phyloP scores from a whole-genome alignment of 1,140 invertebrate genomes.

The Scaptomyza graminum region DNA sequence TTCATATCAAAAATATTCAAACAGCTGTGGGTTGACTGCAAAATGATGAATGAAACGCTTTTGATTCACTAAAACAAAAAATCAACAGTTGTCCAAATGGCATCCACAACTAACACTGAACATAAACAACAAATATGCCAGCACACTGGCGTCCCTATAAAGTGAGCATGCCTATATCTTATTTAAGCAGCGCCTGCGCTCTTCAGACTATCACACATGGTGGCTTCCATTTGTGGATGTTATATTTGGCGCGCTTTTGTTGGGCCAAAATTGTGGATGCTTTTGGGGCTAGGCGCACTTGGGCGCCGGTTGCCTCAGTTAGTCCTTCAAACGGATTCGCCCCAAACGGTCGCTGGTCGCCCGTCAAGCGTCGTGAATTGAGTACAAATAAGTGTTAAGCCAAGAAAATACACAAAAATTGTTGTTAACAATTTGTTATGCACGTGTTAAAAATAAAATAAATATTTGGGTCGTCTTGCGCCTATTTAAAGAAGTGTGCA shows the following conservation, averaged over 20 bases:
- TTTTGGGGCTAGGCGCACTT: constrained; percentile 18
- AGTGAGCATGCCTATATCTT: not conserved
- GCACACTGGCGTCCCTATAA: not conserved
- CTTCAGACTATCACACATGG: constrained; percentile 26
- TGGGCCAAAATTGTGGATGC: constrained; percentile 23
- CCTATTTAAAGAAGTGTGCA: constrained; percentile 14
- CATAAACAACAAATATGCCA: too few species aligned
- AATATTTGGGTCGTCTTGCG: constrained; percentile 25
- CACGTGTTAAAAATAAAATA: constrained; percentile 13
- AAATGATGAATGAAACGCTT: constrained; percentile 49
- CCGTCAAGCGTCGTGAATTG: not conserved
- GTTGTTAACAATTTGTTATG: not conserved
- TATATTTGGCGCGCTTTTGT: constrained; percentile 44
- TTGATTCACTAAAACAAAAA: constrained; percentile 19
- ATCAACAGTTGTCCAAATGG: constrained; percentile 44
- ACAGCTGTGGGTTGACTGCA: too few species aligned
- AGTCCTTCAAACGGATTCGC: constrained; percentile 57
- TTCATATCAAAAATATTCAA: too few species aligned
- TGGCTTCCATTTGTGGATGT: constrained; percentile 45
- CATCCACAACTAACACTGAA: not conserved
- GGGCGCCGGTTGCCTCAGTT: constrained; percentile 36
- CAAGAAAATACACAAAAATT: not conserved
- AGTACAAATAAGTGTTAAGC: constrained; percentile 3
- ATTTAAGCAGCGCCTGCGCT: constrained; percentile 32
- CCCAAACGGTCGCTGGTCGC: constrained; percentile 43